Conservation (phyloP, 1,140 invertebrate species). For the Magallana ariakensis region DNA sequence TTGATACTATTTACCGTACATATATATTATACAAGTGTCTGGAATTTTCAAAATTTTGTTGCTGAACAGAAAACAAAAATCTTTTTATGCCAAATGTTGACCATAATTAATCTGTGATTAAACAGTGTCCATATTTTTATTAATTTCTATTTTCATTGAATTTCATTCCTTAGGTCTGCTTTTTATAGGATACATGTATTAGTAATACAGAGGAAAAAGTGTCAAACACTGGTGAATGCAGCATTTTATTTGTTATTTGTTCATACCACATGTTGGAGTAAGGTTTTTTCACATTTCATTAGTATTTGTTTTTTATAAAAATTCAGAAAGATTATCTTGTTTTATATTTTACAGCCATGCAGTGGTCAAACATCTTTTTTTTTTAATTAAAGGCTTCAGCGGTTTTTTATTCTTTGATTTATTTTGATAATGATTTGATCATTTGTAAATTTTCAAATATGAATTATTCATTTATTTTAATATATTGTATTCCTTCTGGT, state of each 20-base stretch:
- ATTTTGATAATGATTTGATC: background rate
- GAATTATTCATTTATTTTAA: background rate
- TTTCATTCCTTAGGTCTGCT: constrained; percentile 3
- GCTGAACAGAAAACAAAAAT: background rate
- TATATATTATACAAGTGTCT: background rate
- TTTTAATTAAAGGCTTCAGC: too few relatives aligned
- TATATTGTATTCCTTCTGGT: too few relatives aligned
- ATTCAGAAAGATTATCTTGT: background rate
- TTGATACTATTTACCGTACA: background rate
- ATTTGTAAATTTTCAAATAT: background rate
- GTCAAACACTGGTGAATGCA: background rate
- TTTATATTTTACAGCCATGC: background rate
- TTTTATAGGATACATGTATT: background rate
- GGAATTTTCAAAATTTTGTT: background rate
- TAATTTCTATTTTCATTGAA: background rate
- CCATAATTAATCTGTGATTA: background rate
- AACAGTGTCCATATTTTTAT: too few relatives aligned
- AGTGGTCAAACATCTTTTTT: too few relatives aligned
- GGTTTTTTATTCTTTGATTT: too few relatives aligned
- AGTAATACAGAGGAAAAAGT: background rate
- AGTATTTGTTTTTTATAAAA: background rate
- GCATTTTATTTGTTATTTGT: background rate
- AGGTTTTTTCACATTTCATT: constrained; percentile 2
- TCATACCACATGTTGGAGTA: background rate
- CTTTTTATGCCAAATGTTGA: background rate